Evolutionary conservation across 2,797 vertebrate genomes (phyloP).

Genomic region (Mormyrops attenuatus): DNA sequence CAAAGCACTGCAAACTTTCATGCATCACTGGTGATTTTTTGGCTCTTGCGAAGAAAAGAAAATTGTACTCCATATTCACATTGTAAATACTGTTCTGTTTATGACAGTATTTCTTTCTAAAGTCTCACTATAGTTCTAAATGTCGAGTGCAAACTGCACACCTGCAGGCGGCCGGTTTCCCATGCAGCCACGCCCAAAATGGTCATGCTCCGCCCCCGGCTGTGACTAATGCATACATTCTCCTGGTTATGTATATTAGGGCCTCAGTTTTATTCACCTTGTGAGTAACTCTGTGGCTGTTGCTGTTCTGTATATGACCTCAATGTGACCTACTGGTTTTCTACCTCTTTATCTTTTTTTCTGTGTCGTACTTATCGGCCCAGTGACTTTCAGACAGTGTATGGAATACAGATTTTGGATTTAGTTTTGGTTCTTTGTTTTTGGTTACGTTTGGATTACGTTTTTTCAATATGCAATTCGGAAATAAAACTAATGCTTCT

Average conservation of each 20-base stretch:
- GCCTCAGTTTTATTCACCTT: not conserved
- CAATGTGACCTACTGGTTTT: not conserved
- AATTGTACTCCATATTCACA: not conserved
- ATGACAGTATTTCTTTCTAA: not conserved
- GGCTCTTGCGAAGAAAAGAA: not conserved
- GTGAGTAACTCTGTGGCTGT: not conserved
- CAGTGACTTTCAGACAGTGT: not conserved
- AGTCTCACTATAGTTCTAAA: not conserved
- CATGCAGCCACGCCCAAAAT: not conserved
- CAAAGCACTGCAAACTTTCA: not conserved
- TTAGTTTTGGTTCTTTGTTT: not conserved
- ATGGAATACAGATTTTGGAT: not conserved
- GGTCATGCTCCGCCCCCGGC: not conserved
- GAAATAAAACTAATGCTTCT: not conserved
- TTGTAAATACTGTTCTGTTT: not conserved
- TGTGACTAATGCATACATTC: not conserved
- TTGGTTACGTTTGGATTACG: not conserved
- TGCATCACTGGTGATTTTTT: not conserved
- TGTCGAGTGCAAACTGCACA: not conserved
- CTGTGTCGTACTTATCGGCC: not conserved
- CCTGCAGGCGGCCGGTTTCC: not conserved
- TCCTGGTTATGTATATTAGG: not conserved
- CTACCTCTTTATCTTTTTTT: not conserved
- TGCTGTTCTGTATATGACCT: not conserved
- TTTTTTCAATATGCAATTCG: not conserved